Evolutionary conservation across 2,113 vertebrate species (phyloP), one percentile per base, ranked within the genome.

Genomic region (Tupaia chinensis): DNA sequence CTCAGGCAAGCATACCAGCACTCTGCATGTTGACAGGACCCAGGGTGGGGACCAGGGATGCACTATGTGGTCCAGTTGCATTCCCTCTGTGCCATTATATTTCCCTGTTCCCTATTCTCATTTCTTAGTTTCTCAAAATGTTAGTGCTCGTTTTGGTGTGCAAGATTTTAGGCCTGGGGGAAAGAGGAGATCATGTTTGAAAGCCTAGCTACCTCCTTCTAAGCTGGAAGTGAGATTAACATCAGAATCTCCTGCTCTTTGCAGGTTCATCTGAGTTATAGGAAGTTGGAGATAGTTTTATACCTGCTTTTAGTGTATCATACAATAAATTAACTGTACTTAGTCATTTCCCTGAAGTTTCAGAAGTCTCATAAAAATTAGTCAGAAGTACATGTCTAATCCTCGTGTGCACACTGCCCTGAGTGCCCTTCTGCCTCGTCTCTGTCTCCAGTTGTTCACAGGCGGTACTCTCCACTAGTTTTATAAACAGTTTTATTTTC

Each of bases 401-500:
- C 3, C 8, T 16, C 25, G 17, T 83, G 11, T 23, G 25, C 0
- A 58, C 8, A 0, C 0, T 5, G 63, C 7, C 34, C 63, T 60
- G 12, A 15, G 15, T 25, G 7, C 15, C 14, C 19, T 44, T 44
- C 44, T 89, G 53, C 61, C 32, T 22, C 54, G 84, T 73, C 19
- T 15, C 17, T 65, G 0, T 25, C 22, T 65, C 14, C 13, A 72
- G 1, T 22, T 29, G 9, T 73, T 77, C 2, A 27, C 9, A 19
- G 54, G 17, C 32, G 44, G 44, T 68, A 22, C 65, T 86, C 22
- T 53, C 16, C 2, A 7, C 27, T 77, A 23, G 5, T 70, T 95
- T 77, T 70, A 84, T 16, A 44, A 29, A n/a, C 20, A 83, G n/a
- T 60, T 23, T 25, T 6, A 15, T 11, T 27, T n/a, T n/a, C 2